Evolutionary conservation across 2,888 invertebrate genomes (phyloP), one percentile per base, ranked within the genome.

Genomic region (Criorhina ranunculi): DNA sequence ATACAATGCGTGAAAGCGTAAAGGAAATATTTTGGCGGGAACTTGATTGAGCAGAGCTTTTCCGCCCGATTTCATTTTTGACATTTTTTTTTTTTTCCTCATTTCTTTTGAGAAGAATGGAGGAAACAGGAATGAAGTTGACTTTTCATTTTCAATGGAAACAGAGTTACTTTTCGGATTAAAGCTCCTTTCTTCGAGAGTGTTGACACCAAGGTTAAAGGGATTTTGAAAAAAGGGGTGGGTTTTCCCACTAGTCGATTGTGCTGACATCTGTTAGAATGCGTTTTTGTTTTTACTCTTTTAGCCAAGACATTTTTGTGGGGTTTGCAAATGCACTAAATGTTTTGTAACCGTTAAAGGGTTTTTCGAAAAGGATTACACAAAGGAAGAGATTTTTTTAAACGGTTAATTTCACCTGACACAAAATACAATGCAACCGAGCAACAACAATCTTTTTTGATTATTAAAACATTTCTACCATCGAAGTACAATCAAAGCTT

Each of bases 241-340:
- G 42, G 1, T 7, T 33, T 35, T 55, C 70, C 8, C 12, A 57
- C 37, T 60, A 15, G 29, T 17, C 31, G 5, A 7, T 8, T n/a
- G 78, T 78, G 77, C 70, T 78, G 78, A 78, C 78, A 78, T 78
- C 78, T 78, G 46, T 70, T 55, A 19, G 78, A 70, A 70, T 78
- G 5, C 7, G 31, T n/a, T 7, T 40, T 15, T 19, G 11, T 24
- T 24, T 24, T 24, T 1, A 24, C 17, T n/a, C 7, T 0, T n/a
- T 55, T 44, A 69, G 67, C 69, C 5, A 5, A 33, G 76, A 59
- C 67, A 40, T 31, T 31, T 8, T 40, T 67, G 6, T 51, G 24
- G 8, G 9, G 12, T 37, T 35, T 33, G 11, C 0, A 31, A 7
- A 9, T 51, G 9, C 19, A 29, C 29, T 8, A 51, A 6, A 11